Base-by-base conservation (phyloP, 2,888 invertebrate genomes). In the Ochlodes sylvanus region DNA sequence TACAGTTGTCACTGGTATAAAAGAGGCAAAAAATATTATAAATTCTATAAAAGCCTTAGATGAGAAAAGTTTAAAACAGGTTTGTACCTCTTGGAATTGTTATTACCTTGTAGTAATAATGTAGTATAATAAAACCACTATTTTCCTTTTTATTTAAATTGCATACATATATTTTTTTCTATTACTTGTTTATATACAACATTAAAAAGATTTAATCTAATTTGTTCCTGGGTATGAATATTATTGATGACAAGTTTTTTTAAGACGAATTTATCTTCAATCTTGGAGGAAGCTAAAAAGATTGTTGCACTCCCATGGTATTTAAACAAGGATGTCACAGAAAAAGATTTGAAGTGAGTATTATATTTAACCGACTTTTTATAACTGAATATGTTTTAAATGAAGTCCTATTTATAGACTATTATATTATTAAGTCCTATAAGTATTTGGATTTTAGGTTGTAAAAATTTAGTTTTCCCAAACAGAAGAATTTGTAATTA, bases 301-400 rank as follows among this genome's bases (percentile, higher is more conserved):
- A 71, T 89, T 47, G 61, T 80, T 15, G 79, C 87, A 17, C 70
- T 75, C 14, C 85, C 90, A 0, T 93, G 92, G 90, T 90, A 86
- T 77, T 79, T 94, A 50, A 77, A 78, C n/a, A 86, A 79, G 71
- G 81, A 82, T 44, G 81, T 83, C 62, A 50, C 74, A 1, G 79
- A 79, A 47, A 76, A 76, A 17, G 80, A 84, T 64, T 70, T 90
- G 7, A 87, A 88, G 92, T 92, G 79, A 83, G 88, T 79, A 14
- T 47, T 57, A 14, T 44, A n/a, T n/a, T n/a, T n/a, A n/a, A n/a
- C n/a, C n/a, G n/a, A n/a, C n/a, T 27, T 27, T 27, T 27, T 27
- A 5, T 27, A 27, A 27, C 27, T n/a, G n/a, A 27, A 27, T 27
- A 4, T 27, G 2, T 27, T 27, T n/a, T n/a, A n/a, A n/a, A n/a